Conservation (phyloP, 2,113 vertebrate species). For the Clarias magur region DNA sequence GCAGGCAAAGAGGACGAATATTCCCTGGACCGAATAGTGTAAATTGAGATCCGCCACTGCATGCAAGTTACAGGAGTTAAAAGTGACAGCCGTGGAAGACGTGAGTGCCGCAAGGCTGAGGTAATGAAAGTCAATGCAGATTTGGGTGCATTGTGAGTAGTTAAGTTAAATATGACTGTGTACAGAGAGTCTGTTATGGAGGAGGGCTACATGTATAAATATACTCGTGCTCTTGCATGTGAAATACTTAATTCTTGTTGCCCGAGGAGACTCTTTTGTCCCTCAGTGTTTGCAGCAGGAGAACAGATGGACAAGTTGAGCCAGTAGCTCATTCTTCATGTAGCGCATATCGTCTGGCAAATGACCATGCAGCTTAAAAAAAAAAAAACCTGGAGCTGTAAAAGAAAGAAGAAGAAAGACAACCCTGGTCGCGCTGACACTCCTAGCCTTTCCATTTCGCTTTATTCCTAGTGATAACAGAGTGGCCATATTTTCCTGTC, state of each 20-base stretch:
- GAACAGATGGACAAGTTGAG: constrained; percentile 55
- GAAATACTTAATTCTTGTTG: constrained; percentile 38
- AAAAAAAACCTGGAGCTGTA: constrained; percentile 7
- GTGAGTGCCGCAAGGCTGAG: no score
- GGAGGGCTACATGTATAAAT: no score
- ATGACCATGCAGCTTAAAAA: constrained; percentile 40
- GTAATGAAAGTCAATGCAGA: no score
- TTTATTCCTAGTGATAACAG: not conserved
- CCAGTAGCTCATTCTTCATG: constrained; percentile 43
- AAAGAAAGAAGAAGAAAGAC: not conserved
- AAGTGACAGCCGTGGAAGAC: no score
- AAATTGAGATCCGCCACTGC: no score
- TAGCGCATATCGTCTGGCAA: constrained; percentile 47
- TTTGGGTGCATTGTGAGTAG: no score
- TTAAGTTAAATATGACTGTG: no score
- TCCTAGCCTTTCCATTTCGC: not conserved
- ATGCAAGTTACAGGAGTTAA: no score
- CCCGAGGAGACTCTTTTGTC: constrained; percentile 25
- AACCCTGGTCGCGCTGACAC: constrained; percentile 4
- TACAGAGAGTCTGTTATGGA: no score
- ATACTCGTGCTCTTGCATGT: not conserved
- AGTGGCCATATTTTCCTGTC: not conserved
- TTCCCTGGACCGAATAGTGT: no score
- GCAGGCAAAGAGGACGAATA: no score
- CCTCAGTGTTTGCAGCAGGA: constrained; percentile 22